Percentiles rank a stretch among this genome's conserved stretches.
Conservation (phyloP, 2,113 vertebrate genomes). For the Himantopus leucocephalus region DNA sequence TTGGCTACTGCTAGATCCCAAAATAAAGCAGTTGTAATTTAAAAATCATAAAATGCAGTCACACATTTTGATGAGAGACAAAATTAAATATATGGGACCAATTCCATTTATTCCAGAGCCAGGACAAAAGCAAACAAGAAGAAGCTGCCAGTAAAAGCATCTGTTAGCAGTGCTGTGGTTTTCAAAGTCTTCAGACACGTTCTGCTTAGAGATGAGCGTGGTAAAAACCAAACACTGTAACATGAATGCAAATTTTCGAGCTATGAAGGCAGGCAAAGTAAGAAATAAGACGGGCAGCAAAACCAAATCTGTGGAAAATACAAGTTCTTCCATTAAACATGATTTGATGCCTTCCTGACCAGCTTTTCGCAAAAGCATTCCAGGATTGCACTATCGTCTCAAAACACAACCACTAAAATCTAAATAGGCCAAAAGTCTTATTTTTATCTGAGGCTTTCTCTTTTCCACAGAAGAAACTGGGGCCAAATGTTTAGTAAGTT, state of each 20-base stretch:
- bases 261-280: neutral
- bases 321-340: neutral
- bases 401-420: neutral
- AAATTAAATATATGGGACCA: neutral
- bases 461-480: neutral
- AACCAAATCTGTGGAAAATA: neutral
- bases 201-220: neutral
- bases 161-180: constrained; percentile 14
- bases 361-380: neutral
- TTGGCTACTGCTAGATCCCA: constrained; percentile 30
- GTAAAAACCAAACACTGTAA: neutral
- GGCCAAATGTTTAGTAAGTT: neutral
- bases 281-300: neutral
- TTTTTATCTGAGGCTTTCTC: neutral
- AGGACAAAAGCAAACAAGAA: constrained; percentile 35
- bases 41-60: constrained; percentile 15
- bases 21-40: constrained; percentile 30
- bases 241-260: neutral
- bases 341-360: neutral
- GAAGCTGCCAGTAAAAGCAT: constrained; percentile 22
- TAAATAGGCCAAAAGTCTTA: neutral
- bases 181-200: constrained; percentile 7
- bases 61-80: constrained; percentile 13
- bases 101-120: constrained; percentile 22
- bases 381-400: neutral